Percentiles rank a stretch among this genome's conserved stretches.
Conservation (phyloP, 2,113 vertebrate genomes). For the Halcyon malimbica region DNA sequence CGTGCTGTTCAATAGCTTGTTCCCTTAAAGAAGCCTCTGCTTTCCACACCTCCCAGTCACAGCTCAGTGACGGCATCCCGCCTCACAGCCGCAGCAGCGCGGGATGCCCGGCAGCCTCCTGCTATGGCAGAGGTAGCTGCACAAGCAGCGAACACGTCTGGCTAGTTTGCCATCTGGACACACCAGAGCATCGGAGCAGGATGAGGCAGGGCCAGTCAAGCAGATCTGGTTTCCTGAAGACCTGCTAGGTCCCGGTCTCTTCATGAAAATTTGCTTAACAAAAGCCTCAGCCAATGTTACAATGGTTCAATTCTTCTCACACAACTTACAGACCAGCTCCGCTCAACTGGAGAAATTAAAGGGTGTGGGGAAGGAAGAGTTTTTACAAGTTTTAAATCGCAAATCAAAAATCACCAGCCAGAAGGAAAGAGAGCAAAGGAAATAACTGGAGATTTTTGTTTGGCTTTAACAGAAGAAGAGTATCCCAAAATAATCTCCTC, state of each 20-base stretch:
- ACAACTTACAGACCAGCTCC: slow-evolving; percentile 48
- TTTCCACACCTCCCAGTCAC: not conserved
- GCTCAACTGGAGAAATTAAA: slow-evolving; percentile 22
- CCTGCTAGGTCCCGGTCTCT: slow-evolving; percentile 60
- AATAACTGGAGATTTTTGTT: not conserved
- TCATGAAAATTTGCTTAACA: slow-evolving; percentile 78
- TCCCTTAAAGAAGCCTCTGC: not conserved
- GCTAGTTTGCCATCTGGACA: slow-evolving; percentile 17
- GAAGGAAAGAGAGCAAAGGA: not conserved
- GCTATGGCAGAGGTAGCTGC: not conserved
- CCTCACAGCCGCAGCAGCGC: not conserved
- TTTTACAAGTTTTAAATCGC: not conserved
- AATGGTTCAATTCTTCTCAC: slow-evolving; percentile 75
- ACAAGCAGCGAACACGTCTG: not conserved
- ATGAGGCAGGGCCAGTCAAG: slow-evolving; percentile 39
- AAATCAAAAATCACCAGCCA: not conserved
- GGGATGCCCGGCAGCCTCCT: not conserved
- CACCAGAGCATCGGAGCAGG: not conserved
- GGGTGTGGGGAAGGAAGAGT: not conserved
- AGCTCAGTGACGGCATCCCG: not conserved
- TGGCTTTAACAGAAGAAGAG: not conserved
- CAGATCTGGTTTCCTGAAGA: slow-evolving; percentile 62
- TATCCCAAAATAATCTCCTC: not conserved
- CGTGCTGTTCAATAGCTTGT: not conserved
- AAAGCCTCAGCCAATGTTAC: slow-evolving; percentile 60